Percentiles rank a stretch among this genome's conserved stretches.
These are phyloP conservation scores for Myotis planiceps DNA, from an alignment of 2,797 vertebrate genomes.

Conservation along the genomic window DNA sequence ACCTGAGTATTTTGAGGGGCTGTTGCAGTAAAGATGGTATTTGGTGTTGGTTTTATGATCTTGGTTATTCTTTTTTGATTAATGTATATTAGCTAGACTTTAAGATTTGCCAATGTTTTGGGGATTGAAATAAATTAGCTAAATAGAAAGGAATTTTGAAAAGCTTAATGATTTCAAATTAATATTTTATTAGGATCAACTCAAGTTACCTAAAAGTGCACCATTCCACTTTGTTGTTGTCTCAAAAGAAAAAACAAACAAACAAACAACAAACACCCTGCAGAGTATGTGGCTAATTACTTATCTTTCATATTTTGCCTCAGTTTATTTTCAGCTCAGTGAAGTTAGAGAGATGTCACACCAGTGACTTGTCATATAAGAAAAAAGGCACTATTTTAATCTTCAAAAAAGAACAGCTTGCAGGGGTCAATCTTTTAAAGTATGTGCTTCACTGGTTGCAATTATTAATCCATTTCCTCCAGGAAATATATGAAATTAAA, in stretches of 20 bases:
- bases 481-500: conserved; percentile 88
- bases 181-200: conserved; percentile 48
- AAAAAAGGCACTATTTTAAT: conserved; percentile 80
- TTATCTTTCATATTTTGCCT: conserved; percentile 81
- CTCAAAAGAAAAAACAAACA: conserved; percentile 35
- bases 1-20: neutral
- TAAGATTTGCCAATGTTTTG: neutral
- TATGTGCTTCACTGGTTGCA: conserved; percentile 84
- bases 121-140: neutral
- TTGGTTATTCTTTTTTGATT: neutral
- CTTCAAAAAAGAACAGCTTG: conserved; percentile 84
- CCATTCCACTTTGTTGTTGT: conserved; percentile 70
- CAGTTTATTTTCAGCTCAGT: conserved; percentile 70
- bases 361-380: conserved; percentile 74
- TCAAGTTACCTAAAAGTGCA: conserved; percentile 56
- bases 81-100: neutral
- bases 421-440: conserved; percentile 86
- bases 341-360: conserved; percentile 80
- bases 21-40: neutral
- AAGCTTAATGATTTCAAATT: conserved; percentile 41
- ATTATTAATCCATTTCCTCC: conserved; percentile 89
- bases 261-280: conserved; percentile 1
- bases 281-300: conserved; percentile 80
- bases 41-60: neutral
- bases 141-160: conserved; percentile 22